phyloP scores from a whole-genome alignment of 2,113 vertebrate genomes.

The Anthoscopus minutus region DNA sequence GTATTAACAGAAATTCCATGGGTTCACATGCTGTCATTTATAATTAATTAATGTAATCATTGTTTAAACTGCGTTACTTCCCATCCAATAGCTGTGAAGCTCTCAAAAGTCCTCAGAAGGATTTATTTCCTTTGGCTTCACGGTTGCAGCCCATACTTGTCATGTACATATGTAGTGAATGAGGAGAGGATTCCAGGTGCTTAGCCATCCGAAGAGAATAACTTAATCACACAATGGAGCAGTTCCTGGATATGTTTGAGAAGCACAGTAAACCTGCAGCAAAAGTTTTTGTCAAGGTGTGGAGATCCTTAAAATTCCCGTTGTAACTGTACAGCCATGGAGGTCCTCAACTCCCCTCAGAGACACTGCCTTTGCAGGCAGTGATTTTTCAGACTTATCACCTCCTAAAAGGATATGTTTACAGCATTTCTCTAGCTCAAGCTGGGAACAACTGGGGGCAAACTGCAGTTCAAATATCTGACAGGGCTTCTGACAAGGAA shows the following conservation, averaged over 20 bases:
- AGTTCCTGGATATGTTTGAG: not conserved
- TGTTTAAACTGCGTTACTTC: not conserved
- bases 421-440: slow-evolving; percentile 16
- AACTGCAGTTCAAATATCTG: slow-evolving; percentile 26
- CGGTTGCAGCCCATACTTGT: not conserved
- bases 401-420: not conserved
- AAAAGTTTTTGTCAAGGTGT: not conserved
- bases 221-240: not conserved
- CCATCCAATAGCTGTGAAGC: not conserved
- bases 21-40: not conserved
- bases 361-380: not conserved
- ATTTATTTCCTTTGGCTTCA: not conserved
- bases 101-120: not conserved
- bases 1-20: not conserved
- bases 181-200: not conserved
- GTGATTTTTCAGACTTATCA: not conserved
- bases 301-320: not conserved
- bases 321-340: not conserved
- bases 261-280: not conserved
- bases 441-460: not conserved
- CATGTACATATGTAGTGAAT: not conserved
- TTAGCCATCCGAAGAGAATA: not conserved
- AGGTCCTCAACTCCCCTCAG: not conserved
- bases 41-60: not conserved
- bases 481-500: not conserved